Conservation (phyloP, 2,797 vertebrate genomes). For the Peromyscus melanophrys region DNA sequence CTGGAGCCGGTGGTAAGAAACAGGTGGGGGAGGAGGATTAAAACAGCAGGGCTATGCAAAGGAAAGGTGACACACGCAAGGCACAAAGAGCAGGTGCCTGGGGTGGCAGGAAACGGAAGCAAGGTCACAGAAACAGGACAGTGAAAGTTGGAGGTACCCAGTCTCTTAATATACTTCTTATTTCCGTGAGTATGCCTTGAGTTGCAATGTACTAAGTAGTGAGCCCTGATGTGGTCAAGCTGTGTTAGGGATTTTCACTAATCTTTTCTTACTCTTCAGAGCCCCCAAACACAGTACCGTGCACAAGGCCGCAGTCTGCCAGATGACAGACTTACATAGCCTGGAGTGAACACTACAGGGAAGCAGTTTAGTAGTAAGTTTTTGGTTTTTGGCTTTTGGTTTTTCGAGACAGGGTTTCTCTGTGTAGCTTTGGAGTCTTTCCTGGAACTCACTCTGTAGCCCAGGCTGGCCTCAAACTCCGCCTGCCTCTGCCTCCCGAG, state of each 20-base stretch:
- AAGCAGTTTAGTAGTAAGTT: neutral
- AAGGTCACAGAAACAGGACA: neutral
- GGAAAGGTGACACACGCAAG: neutral
- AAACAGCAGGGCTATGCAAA: neutral
- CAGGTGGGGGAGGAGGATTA: neutral
- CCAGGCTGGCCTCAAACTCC: too few relatives aligned
- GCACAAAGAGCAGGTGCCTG: neutral
- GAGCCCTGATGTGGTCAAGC: neutral
- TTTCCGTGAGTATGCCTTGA: constrained; percentile 12
- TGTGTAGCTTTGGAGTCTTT: too few relatives aligned
- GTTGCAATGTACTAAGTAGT: neutral
- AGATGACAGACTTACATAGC: neutral
- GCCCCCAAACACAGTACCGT: neutral
- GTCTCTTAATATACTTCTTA: neutral
- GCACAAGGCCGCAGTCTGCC: neutral
- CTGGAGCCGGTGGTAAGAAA: neutral
- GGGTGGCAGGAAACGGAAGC: neutral
- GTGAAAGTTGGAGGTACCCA: neutral
- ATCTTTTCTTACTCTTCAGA: constrained; percentile 19
- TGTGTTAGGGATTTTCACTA: neutral
- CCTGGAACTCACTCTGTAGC: too few relatives aligned
- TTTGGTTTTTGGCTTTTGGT: neutral
- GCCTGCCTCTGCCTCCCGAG: too few relatives aligned
- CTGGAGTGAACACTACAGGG: neutral
- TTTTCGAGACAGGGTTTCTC: too few relatives aligned